phyloP scores from a whole-genome alignment of 2,797 vertebrate genomes.

The Chelidonichthys spinosus region DNA sequence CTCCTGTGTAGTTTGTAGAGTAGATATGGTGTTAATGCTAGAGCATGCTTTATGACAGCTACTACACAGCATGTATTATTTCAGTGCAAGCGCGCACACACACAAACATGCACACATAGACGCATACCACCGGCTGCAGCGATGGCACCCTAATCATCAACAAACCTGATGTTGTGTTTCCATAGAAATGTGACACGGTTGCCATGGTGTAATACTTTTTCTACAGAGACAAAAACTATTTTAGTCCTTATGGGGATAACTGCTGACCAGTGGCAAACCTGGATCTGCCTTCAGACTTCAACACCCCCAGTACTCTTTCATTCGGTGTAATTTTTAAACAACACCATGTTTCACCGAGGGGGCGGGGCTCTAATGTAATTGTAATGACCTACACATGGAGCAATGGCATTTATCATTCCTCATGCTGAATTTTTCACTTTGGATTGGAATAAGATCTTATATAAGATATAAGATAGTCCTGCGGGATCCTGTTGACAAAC shows the following conservation, averaged over 20 bases:
- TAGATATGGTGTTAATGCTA: background rate
- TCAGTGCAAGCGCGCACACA: conserved; percentile 9
- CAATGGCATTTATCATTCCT: conserved; percentile 1
- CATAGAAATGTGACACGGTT: conserved; percentile 81
- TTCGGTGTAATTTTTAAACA: conserved; percentile 1
- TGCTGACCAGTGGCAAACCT: conserved; percentile 37
- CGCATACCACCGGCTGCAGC: conserved; percentile 8
- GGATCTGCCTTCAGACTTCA: background rate
- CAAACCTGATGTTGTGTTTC: conserved; percentile 71
- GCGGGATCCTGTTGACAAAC: too few species aligned
- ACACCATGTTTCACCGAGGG: too few species aligned
- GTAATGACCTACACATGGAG: background rate
- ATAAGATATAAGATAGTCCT: too few species aligned
- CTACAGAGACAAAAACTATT: conserved; percentile 65
- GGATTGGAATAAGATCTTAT: background rate
- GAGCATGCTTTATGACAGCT: background rate
- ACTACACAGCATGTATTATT: background rate
- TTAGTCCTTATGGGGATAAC: conserved; percentile 43
- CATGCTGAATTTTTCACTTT: background rate
- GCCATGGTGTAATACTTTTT: conserved; percentile 68
- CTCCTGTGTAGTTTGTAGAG: background rate
- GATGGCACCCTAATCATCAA: conserved; percentile 33
- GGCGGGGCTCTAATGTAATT: too few species aligned
- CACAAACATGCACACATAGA: too few species aligned
- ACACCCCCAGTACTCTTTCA: background rate